A percentile compares a stretch with the other conserved stretches of the same genome.
These are phyloP conservation scores for Hetaerina americana DNA, from an alignment of 1,140 invertebrate genomes.

Conservation along the genomic window DNA sequence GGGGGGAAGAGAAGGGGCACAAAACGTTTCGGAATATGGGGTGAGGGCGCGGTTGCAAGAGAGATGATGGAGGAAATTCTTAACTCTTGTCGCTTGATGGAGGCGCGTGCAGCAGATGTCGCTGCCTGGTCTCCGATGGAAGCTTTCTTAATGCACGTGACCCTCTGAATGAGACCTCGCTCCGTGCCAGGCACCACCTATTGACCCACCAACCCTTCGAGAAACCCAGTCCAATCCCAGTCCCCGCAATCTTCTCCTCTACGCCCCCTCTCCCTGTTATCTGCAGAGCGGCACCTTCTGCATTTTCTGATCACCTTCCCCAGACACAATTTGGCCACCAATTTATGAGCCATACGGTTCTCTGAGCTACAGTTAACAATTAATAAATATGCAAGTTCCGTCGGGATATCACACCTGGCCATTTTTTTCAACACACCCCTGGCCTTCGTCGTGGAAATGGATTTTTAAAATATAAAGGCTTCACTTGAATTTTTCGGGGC, in stretches of 20 bases:
- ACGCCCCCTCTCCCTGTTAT: neutral
- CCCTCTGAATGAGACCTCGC: neutral
- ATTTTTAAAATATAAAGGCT: too few relatives aligned
- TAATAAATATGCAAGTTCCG: too few relatives aligned
- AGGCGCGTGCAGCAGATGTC: neutral
- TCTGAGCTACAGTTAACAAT: too few relatives aligned
- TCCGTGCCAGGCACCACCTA: constrained; percentile 9
- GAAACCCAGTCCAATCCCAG: neutral
- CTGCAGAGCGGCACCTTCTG: neutral
- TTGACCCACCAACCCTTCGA: constrained; percentile 3
- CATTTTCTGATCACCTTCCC: neutral
- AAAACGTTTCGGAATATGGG: neutral
- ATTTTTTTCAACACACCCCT: too few relatives aligned
- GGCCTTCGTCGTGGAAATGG: too few relatives aligned
- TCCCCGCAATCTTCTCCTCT: neutral
- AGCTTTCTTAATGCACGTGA: neutral
- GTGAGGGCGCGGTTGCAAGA: neutral
- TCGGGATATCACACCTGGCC: too few relatives aligned
- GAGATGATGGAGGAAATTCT: too few relatives aligned
- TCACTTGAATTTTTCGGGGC: too few relatives aligned
- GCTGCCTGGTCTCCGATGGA: neutral
- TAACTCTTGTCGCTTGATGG: neutral
- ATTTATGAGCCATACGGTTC: too few relatives aligned
- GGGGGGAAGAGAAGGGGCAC: neutral
- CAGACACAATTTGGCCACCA: neutral